Evolutionary conservation across 2,113 vertebrate genomes (phyloP), one percentile per base, ranked within the genome.

Genomic region (Catagonus wagneri): DNA sequence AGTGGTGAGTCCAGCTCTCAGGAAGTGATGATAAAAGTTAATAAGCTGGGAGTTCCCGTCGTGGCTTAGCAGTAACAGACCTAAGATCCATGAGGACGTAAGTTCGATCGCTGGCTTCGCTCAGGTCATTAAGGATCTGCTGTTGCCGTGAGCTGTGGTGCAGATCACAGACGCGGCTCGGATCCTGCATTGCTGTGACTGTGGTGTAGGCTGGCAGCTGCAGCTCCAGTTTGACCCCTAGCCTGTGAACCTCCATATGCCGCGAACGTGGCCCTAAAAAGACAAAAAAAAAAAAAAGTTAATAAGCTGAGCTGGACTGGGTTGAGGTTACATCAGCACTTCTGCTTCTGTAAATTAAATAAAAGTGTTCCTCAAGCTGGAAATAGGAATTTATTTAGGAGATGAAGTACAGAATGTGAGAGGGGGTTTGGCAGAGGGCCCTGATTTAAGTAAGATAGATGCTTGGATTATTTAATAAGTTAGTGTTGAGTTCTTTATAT

Each of bases 281-380:
- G 44, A 44, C 44, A 44, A 44, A 44, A 44, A 44, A 44, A 44
- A 44, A 44, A 44, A 16, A 23, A 65, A 76, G 8, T 90, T 83
- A 69, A 74, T 65, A 66, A 78, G 22, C 58, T 61, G 65, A 91
- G 32, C 22, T 63, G 68, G 63, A 44, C 25, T 80, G 52, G 36
- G 65, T 5, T n/a, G 20, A 65, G 39, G 52, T 2, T 52, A 9
- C 2, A 14, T 54, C 54, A 11, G 7, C 36, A 19, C 36, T 84
- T 63, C 69, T 93, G 34, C 58, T 94, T 94, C 58, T 85, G 32
- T 54, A 65, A 66, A 81, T 78, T 56, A 66, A 81, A 44, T 25
- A n/a, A 84, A 92, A 88, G 32, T 60, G 66, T 86, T 79, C 50
- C 16, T 93, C 72, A 34, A 79, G 25, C 32, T 66, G 61, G 32